A percentile compares a stretch with the other conserved stretches of the same genome.
Conservation (phyloP, 2,797 vertebrate species). For the Perodicticus potto region DNA sequence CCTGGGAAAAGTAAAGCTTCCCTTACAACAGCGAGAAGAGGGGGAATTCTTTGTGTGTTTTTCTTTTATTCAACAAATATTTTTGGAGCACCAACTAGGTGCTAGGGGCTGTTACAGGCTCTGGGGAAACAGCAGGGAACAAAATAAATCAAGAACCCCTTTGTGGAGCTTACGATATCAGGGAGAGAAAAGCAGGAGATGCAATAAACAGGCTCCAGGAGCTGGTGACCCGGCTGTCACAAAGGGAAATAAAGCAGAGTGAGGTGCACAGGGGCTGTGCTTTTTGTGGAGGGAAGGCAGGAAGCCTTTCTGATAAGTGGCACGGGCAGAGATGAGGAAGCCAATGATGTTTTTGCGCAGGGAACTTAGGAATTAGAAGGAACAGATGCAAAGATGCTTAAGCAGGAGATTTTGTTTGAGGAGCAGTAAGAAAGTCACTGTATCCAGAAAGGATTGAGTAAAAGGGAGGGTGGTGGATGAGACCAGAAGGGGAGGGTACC, state of each 20-base stretch:
- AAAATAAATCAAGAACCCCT: not conserved
- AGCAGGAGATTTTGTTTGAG: not conserved
- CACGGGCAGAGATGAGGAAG: not conserved
- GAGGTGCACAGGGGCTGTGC: not conserved
- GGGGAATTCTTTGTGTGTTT: not conserved
- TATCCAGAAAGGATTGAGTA: not conserved
- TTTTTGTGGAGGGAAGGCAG: not conserved
- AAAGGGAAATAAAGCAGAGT: not conserved
- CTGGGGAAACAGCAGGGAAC: not conserved
- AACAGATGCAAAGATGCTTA: not conserved
- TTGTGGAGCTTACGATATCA: not conserved
- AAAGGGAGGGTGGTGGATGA: not conserved
- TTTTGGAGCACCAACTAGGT: not conserved
- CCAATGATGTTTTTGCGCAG: not conserved
- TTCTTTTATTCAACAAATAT: constrained; percentile 9
- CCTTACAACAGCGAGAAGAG: not conserved
- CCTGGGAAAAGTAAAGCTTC: not conserved
- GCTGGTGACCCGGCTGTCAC: not conserved
- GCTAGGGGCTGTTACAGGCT: not conserved
- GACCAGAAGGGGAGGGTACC: not conserved
- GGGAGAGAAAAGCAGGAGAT: not conserved
- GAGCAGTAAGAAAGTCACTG: not conserved
- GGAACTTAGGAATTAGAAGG: not conserved
- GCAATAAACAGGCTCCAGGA: too few species aligned
- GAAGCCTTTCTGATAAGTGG: not conserved